phyloP scores from a whole-genome alignment of 2,797 vertebrate species.

The Centroberyx gerrardi region DNA sequence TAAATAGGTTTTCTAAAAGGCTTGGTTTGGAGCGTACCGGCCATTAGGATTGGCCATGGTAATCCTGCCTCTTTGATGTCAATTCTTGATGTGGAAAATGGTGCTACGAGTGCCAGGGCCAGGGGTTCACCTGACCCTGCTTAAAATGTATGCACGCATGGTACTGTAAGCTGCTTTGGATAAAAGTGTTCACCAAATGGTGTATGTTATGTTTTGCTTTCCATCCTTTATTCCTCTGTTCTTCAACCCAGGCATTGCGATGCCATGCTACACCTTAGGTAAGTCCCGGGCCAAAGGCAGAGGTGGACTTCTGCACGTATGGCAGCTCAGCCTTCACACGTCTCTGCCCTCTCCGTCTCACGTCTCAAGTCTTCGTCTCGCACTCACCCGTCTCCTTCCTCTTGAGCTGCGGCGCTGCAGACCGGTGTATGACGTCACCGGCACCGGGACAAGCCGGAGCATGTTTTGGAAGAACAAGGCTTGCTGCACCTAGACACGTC shows the following conservation, averaged over 20 bases:
- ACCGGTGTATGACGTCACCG: slow-evolving; percentile 43
- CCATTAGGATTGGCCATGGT: background rate
- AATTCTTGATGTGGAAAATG: background rate
- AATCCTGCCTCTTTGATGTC: background rate
- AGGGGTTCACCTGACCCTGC: no score
- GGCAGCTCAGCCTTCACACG: slow-evolving; percentile 27
- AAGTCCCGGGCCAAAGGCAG: background rate
- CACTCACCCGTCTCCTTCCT: slow-evolving; percentile 29
- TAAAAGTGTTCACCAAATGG: no score
- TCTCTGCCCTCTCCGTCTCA: background rate
- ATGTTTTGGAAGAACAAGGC: slow-evolving; percentile 43
- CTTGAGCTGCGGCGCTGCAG: slow-evolving; percentile 25
- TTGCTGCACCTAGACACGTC: slow-evolving; percentile 45
- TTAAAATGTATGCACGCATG: no score
- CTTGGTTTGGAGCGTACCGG: background rate
- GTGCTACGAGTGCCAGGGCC: no score
- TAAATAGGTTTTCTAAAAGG: background rate
- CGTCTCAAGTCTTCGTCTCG: slow-evolving; percentile 29
- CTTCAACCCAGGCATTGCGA: no score
- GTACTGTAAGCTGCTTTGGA: no score
- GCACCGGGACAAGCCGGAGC: slow-evolving; percentile 43
- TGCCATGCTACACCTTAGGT: background rate
- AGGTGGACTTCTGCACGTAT: slow-evolving; percentile 32
- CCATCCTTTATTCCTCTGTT: no score
- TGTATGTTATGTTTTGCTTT: no score